Conservation (phyloP, 1,140 invertebrate species). For the Cydia amplana region DNA sequence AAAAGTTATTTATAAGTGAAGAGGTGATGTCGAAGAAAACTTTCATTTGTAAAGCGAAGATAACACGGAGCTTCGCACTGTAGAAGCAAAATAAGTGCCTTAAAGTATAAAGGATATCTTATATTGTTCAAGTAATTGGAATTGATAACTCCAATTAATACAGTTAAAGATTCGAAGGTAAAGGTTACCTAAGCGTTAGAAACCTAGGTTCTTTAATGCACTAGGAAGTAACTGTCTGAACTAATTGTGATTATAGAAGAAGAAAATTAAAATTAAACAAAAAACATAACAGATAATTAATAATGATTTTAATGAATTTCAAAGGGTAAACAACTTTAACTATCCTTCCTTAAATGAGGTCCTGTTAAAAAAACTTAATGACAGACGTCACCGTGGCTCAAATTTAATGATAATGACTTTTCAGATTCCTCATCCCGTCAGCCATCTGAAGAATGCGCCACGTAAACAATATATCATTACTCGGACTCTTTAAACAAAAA, state of each 20-base stretch:
- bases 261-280: neutral
- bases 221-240: neutral
- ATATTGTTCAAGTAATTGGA: neutral
- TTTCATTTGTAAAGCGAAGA: neutral
- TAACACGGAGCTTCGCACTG: neutral
- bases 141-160: neutral
- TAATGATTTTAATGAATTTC: constrained; percentile 7
- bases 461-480: constrained; percentile 71
- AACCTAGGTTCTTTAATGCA: neutral
- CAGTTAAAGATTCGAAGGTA: neutral
- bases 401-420: constrained; percentile 65
- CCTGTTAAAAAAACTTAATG: constrained; percentile 47
- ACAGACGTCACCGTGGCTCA: constrained; percentile 38
- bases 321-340: constrained; percentile 28
- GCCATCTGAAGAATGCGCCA: constrained; percentile 64
- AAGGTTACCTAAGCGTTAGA: neutral
- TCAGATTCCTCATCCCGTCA: constrained; percentile 56
- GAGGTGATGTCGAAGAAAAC: neutral
- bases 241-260: neutral
- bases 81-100: neutral
- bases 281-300: neutral
- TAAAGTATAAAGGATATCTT: neutral
- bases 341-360: constrained; percentile 39
- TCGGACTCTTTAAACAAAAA: constrained; percentile 32
- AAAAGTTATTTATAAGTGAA: neutral